phyloP scores from a whole-genome alignment of 2,113 vertebrate genomes.

The Pluvialis apricaria region DNA sequence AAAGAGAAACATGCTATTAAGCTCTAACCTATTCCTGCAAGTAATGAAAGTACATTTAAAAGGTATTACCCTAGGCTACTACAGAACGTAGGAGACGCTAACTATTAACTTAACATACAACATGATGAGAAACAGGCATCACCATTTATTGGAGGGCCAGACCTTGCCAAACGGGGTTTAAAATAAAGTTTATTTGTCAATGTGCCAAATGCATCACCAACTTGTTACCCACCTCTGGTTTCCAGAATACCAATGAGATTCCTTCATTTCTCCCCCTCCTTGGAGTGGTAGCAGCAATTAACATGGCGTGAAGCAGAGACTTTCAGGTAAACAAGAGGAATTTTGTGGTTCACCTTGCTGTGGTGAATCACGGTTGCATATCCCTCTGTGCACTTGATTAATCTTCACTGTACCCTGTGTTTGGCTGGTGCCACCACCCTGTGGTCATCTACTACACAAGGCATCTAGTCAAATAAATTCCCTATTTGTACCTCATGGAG shows the following conservation, averaged over 20 bases:
- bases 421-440: background rate
- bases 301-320: background rate
- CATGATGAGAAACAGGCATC: background rate
- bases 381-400: background rate
- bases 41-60: constrained; percentile 37
- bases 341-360: rapidly evolving
- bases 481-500: background rate
- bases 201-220: background rate
- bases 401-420: rapidly evolving
- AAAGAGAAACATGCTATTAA: constrained; percentile 34
- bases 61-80: constrained; percentile 3
- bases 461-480: background rate
- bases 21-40: constrained; percentile 10
- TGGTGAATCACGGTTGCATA: background rate
- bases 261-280: background rate
- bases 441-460: background rate
- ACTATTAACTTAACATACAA: background rate
- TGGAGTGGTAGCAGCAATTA: background rate
- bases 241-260: background rate
- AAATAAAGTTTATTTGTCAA: constrained; percentile 1
- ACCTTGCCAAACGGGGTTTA: background rate
- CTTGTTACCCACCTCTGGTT: background rate
- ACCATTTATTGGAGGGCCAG: background rate
- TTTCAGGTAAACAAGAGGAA: background rate
- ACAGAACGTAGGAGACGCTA: background rate